Percentiles rank a stretch among this genome's conserved stretches.
These are phyloP conservation scores for Penaeus indicus DNA, from an alignment of 1,140 invertebrate genomes.

Conservation along the genomic window DNA sequence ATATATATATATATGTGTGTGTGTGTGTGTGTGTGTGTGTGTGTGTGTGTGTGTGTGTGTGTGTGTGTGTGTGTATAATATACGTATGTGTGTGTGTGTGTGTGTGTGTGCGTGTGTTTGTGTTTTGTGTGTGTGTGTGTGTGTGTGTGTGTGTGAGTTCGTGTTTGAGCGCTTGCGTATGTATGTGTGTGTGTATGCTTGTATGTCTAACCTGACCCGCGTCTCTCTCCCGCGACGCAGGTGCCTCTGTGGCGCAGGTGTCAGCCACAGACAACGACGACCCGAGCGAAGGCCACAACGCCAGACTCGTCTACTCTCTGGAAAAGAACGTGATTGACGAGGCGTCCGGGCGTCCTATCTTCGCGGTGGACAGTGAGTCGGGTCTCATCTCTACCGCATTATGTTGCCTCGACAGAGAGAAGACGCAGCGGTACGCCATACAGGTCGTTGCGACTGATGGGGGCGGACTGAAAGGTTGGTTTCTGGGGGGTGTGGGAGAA, in stretches of 20 bases:
- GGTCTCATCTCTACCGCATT: slow-evolving; percentile 70
- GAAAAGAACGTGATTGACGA: slow-evolving; percentile 72
- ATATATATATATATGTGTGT: neutral
- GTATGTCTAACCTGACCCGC: too few species aligned
- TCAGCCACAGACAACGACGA: slow-evolving; percentile 73
- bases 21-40: neutral
- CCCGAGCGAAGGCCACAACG: slow-evolving; percentile 70
- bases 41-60: too few species aligned
- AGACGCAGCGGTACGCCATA: slow-evolving; percentile 71
- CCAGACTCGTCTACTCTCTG: slow-evolving; percentile 70
- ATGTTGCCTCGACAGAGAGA: slow-evolving; percentile 71
- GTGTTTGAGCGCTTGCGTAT: too few species aligned
- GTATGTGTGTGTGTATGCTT: too few species aligned
- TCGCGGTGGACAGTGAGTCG: slow-evolving; percentile 69
- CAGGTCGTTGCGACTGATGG: slow-evolving; percentile 70
- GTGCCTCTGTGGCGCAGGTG: slow-evolving; percentile 70
- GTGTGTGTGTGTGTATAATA: too few species aligned
- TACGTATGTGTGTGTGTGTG: too few species aligned
- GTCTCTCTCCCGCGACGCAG: neutral
- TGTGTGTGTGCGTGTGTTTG: too few species aligned
- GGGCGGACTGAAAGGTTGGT: slow-evolving; percentile 66
- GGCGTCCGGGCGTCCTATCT: slow-evolving; percentile 69
- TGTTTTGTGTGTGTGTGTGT: too few species aligned
- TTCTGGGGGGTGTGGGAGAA: neutral
- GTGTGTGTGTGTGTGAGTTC: too few species aligned